Evolutionary conservation across 2,797 vertebrate species (phyloP), one percentile per base, ranked within the genome.

Genomic region (Toxotes lorentzi): DNA sequence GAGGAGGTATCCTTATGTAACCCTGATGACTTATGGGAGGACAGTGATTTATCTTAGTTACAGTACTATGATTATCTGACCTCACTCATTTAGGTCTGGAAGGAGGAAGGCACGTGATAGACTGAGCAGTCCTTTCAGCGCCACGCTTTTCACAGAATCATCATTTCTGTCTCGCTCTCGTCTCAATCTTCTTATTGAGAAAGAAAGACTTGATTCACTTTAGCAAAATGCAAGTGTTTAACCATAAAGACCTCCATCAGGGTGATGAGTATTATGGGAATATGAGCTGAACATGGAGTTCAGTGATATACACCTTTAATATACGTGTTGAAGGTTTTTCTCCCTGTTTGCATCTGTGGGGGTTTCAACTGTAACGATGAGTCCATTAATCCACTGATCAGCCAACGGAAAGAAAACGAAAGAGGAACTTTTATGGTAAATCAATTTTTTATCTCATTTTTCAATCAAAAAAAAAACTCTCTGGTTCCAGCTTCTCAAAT

Each of bases 1-100:
- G 64, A 78, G 72, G 70, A 73, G 61, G 65, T 69, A 47, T 90
- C 84, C 89, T 88, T 64, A 63, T 38, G 56, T 84, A 76, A 92
- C 76, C 86, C 61, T 11, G 47, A 74, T 68, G 72, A 87, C 81
- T 79, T 73, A 67, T 41, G 61, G 69, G 70, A 82, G 56, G 14
- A 73, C 27, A 69, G 77, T 19, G 60, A 86, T 77, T 74, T 24
- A 75, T 81, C 68, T 81, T 63, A 79, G 61, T 72, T 76, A 69
- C 14, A 73, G 54, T 45, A 30, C 45, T 58, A 57, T 77, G 70
- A 76, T 85, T 81, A 76, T 77, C 24, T 86, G 76, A 73, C 66
- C 69, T 40, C 40, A 62, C 67, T 80, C 58, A 77, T 81, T 88
- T 75, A 68, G 38, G 47, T 62, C 17, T 27, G 4, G 51, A 24